phyloP scores from a whole-genome alignment of 2,113 vertebrate genomes.

The Garra rufa region DNA sequence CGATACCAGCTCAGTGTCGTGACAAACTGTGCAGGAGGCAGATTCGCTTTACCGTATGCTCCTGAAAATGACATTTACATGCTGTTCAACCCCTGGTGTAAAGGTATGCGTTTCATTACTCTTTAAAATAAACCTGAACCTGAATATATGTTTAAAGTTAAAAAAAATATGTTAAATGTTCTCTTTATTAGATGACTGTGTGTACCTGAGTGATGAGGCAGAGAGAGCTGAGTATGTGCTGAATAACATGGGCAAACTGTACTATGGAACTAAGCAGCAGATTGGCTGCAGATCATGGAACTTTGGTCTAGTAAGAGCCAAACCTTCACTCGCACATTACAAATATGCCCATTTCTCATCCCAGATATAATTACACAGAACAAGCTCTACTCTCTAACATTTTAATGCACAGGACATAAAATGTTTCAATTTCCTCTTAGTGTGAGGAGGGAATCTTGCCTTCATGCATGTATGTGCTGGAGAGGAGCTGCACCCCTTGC shows the following conservation, averaged over 20 bases:
- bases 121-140: not conserved
- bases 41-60: constrained; percentile 66
- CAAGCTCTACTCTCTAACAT: too few relatives aligned
- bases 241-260: constrained; percentile 87
- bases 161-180: too few relatives aligned
- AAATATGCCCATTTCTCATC: too few relatives aligned
- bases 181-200: not conserved
- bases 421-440: not conserved
- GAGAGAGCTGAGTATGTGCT: constrained; percentile 61
- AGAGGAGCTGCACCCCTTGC: constrained; percentile 17
- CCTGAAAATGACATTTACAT: constrained; percentile 24
- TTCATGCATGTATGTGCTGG: constrained; percentile 21
- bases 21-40: not conserved
- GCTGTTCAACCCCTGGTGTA: constrained; percentile 17
- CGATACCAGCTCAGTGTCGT: constrained; percentile 24
- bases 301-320: constrained; percentile 77
- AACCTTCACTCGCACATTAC: not conserved
- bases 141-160: not conserved
- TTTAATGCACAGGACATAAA: too few relatives aligned
- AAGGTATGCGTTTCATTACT: not conserved
- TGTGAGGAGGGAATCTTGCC: constrained; percentile 11
- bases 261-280: constrained; percentile 90
- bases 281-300: constrained; percentile 89
- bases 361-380: too few relatives aligned
- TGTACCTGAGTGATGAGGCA: not conserved